phyloP scores from a whole-genome alignment of 2,888 invertebrate genomes.

The Mamestra brassicae region DNA sequence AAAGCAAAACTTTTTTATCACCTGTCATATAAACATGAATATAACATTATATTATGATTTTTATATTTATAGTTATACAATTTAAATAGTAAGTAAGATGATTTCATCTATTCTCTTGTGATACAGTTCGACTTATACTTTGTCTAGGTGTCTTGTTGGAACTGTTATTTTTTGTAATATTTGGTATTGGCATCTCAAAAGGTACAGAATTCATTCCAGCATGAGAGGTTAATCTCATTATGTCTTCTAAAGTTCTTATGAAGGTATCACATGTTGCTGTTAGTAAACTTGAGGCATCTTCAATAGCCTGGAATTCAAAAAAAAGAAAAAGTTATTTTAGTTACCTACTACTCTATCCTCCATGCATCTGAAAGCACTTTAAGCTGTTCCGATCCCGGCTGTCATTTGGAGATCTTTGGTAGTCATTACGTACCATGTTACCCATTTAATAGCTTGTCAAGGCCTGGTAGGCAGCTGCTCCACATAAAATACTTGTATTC shows the following conservation, averaged over 20 bases:
- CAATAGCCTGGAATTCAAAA: constrained; percentile 91
- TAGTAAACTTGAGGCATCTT: constrained; percentile 93
- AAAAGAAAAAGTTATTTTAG: background rate
- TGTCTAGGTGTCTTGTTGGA: constrained; percentile 77
- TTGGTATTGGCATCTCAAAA: constrained; percentile 83
- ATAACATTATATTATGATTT: constrained; percentile 46
- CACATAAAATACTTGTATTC: no score
- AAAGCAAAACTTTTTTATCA: constrained; percentile 40
- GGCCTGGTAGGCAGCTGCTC: no score
- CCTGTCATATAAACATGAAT: constrained; percentile 35
- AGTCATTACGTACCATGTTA: no score
- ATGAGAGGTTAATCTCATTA: constrained; percentile 92
- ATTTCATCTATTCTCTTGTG: constrained; percentile 88
- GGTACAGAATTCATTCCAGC: constrained; percentile 69
- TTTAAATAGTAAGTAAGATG: constrained; percentile 10
- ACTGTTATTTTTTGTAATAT: constrained; percentile 75
- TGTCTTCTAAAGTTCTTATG: constrained; percentile 95
- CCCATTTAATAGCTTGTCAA: no score
- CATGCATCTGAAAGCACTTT: no score
- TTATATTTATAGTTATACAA: constrained; percentile 16
- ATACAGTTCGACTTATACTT: constrained; percentile 82
- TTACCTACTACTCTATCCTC: background rate
- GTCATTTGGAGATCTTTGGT: no score
- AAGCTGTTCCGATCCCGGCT: no score
- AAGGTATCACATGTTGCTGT: constrained; percentile 96